These are phyloP conservation scores for Peucedramus taeniatus DNA, from an alignment of 2,113 vertebrate genomes.

Conservation along the genomic window DNA sequence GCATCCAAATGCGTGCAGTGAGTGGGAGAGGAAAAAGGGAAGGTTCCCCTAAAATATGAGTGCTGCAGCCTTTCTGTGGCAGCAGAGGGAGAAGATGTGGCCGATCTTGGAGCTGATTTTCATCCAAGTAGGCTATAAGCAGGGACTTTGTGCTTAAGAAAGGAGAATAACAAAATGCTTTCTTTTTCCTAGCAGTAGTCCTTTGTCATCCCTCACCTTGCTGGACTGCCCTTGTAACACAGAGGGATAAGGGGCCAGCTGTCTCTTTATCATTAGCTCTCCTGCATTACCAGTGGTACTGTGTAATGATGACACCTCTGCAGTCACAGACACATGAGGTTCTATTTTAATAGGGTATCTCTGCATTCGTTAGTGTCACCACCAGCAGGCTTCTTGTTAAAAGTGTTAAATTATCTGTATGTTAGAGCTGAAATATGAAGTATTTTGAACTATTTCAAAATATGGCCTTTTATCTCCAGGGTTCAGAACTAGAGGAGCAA, in stretches of 20 bases:
- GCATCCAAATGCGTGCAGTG: neutral
- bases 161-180: neutral
- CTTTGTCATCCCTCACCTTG: neutral
- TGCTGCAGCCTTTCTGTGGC: neutral
- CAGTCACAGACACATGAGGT: neutral
- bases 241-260: neutral
- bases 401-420: neutral
- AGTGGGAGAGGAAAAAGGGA: neutral
- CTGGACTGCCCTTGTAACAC: neutral
- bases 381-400: neutral
- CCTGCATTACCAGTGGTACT: neutral
- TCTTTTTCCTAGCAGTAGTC: neutral
- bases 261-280: neutral
- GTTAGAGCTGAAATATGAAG: neutral
- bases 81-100: neutral
- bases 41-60: neutral
- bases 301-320: neutral
- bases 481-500: neutral
- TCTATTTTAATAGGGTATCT: neutral
- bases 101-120: neutral
- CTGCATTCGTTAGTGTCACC: neutral
- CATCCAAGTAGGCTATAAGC: neutral
- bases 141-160: neutral
- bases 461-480: neutral
- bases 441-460: neutral